These are phyloP conservation scores for Drosophila mayaguana DNA, from an alignment of 2,888 invertebrate genomes.

Conservation along the genomic window DNA sequence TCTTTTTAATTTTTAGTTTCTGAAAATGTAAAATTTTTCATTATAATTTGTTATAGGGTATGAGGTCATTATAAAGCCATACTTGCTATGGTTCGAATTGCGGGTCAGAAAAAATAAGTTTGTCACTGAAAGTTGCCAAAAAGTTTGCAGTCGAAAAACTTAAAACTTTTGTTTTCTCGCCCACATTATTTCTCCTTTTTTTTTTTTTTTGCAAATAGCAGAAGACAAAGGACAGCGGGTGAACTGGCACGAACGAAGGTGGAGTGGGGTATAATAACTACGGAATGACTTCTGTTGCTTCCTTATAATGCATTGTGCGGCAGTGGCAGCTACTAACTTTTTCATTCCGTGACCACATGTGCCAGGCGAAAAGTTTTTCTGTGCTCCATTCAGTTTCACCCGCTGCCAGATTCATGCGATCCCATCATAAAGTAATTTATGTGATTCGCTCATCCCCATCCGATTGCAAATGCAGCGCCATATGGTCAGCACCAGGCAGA, in stretches of 20 bases:
- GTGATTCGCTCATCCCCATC: constrained; percentile 62
- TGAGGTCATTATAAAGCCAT: constrained; percentile 18
- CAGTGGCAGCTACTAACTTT: constrained; percentile 41
- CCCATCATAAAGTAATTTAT: constrained; percentile 80
- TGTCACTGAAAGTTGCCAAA: constrained; percentile 63
- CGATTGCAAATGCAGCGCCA: constrained; percentile 74
- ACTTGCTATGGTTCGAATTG: constrained; percentile 39
- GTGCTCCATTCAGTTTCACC: constrained; percentile 18
- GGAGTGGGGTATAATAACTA: constrained; percentile 66
- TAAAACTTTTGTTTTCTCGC: constrained; percentile 77
- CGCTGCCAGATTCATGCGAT: constrained; percentile 64
- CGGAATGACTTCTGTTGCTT: constrained; percentile 78
- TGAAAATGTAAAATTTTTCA: neutral
- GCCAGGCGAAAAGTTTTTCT: constrained; percentile 58
- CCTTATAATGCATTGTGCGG: constrained; percentile 64
- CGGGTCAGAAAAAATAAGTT: constrained; percentile 51
- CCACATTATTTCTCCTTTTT: constrained; percentile 49
- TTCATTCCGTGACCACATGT: constrained; percentile 73
- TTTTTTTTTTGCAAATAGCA: constrained; percentile 42
- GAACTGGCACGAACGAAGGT: neutral
- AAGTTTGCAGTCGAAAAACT: constrained; percentile 66
- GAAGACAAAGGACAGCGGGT: constrained; percentile 37
- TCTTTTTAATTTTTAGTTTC: rapidly evolving
- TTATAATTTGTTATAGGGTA: neutral
- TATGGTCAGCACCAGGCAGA: constrained; percentile 52